Percentiles rank a stretch among this genome's conserved stretches.
These are phyloP conservation scores for Sinotaia quadrata DNA, from an alignment of 2,888 invertebrate species.

Conservation along the genomic window DNA sequence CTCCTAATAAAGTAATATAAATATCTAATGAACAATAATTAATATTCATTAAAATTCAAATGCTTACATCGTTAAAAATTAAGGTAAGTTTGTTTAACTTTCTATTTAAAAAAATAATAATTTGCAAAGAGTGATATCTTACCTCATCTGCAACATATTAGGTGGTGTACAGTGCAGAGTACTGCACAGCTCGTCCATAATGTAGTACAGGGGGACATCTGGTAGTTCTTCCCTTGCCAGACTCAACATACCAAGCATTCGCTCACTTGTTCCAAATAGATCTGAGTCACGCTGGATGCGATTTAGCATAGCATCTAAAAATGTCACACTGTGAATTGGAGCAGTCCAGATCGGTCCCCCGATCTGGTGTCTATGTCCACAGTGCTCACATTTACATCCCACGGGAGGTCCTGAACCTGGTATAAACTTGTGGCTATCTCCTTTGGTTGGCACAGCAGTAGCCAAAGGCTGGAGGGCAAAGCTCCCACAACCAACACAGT, in stretches of 20 bases:
- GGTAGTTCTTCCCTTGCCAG: constrained; percentile 84
- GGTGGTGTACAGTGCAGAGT: constrained; percentile 77
- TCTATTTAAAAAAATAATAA: too few relatives aligned
- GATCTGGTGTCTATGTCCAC: constrained; percentile 83
- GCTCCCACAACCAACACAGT: constrained; percentile 91
- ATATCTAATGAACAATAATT: too few relatives aligned
- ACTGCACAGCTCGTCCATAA: constrained; percentile 83
- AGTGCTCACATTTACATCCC: constrained; percentile 81
- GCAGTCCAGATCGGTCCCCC: constrained; percentile 95
- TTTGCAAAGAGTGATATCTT: constrained; percentile 23
- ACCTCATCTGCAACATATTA: constrained; percentile 76
- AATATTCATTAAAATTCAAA: too few relatives aligned
- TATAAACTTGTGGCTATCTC: constrained; percentile 75
- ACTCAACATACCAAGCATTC: constrained; percentile 79
- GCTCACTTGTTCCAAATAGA: constrained; percentile 80
- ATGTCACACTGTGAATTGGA: constrained; percentile 85
- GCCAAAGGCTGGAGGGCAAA: constrained; percentile 85
- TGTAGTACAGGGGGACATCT: constrained; percentile 90
- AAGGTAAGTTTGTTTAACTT: too few relatives aligned
- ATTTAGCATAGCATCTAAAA: constrained; percentile 81
- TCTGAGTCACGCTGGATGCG: constrained; percentile 59
- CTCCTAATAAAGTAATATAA: too few relatives aligned
- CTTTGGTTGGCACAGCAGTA: constrained; percentile 55
- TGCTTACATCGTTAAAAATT: too few relatives aligned
- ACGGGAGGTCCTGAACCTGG: constrained; percentile 83